Percentiles rank a stretch among this genome's conserved stretches.
phyloP scores from a whole-genome alignment of 2,888 invertebrate genomes.

The Drosophila crucigera region DNA sequence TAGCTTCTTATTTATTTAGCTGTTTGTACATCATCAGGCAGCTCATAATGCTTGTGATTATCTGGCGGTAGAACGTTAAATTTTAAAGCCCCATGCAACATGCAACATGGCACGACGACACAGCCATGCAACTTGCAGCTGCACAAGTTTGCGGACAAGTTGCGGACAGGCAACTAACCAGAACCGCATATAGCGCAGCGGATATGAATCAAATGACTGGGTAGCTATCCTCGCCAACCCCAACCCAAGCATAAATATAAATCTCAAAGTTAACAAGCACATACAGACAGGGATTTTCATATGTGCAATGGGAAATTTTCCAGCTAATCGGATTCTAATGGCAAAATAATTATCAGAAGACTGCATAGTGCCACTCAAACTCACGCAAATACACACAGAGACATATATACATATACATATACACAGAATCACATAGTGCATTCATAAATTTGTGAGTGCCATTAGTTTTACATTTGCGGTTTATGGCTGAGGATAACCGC shows the following conservation, averaged over 20 bases:
- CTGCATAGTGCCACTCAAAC: constrained; percentile 62
- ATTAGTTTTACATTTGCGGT: constrained; percentile 85
- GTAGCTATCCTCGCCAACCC: background rate
- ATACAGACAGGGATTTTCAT: constrained; percentile 12
- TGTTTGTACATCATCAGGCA: constrained; percentile 76
- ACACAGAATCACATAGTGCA: constrained; percentile 44
- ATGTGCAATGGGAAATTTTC: constrained; percentile 70
- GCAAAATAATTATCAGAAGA: constrained; percentile 84
- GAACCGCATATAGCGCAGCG: constrained; percentile 53
- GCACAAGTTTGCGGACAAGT: constrained; percentile 60
- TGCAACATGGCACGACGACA: constrained; percentile 13
- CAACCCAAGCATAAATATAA: constrained; percentile 41
- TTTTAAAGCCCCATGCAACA: constrained; percentile 52
- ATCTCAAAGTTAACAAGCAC: constrained; percentile 52
- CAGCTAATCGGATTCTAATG: constrained; percentile 85
- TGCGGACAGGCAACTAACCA: constrained; percentile 55
- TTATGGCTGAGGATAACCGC: constrained; percentile 79
- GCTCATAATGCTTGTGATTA: constrained; percentile 70
- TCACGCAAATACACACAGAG: constrained; percentile 19
- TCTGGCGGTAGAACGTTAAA: constrained; percentile 48
- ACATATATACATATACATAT: background rate
- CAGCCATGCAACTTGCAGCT: constrained; percentile 23
- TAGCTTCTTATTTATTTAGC: constrained; percentile 65
- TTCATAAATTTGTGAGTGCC: constrained; percentile 81
- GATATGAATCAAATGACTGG: constrained; percentile 71